Conservation (phyloP, 2,888 invertebrate genomes). For the Melanchra persicariae region DNA sequence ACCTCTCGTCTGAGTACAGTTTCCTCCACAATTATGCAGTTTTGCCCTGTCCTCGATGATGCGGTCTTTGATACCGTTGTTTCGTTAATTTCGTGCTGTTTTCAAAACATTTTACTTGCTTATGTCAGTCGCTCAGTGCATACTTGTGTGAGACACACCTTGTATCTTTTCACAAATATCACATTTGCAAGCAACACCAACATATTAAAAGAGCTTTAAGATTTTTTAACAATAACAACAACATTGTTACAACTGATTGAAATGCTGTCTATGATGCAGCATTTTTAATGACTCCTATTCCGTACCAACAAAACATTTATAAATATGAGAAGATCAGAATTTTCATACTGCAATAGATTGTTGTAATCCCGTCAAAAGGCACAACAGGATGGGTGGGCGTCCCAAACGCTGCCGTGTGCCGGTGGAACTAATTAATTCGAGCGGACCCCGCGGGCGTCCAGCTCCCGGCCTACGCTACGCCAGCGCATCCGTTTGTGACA, state of each 20-base stretch:
- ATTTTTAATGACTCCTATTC: not conserved
- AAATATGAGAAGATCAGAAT: slow-evolving; percentile 1
- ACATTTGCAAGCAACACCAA: not conserved
- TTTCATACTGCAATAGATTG: not conserved
- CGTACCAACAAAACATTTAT: not conserved
- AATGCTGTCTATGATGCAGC: not conserved
- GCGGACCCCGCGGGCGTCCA: slow-evolving; percentile 59
- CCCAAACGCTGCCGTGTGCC: slow-evolving; percentile 56
- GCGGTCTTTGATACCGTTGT: slow-evolving; percentile 37
- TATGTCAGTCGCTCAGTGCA: slow-evolving; percentile 3
- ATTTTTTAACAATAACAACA: not conserved
- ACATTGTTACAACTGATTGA: not conserved
- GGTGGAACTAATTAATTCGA: slow-evolving; percentile 68
- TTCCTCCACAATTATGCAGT: slow-evolving; percentile 42
- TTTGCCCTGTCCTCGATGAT: slow-evolving; percentile 32
- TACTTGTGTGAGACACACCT: not conserved
- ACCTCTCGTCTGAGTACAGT: slow-evolving; percentile 46
- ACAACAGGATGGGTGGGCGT: slow-evolving; percentile 68
- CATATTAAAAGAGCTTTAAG: too few relatives aligned
- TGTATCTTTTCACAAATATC: not conserved
- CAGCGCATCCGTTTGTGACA: slow-evolving; percentile 30
- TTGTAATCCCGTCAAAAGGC: not conserved
- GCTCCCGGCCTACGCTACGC: slow-evolving; percentile 68
- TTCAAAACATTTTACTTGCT: slow-evolving; percentile 24
- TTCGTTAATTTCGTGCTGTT: slow-evolving; percentile 54